Conservation (phyloP, 1,140 invertebrate species). For the Habropoda laboriosa region DNA sequence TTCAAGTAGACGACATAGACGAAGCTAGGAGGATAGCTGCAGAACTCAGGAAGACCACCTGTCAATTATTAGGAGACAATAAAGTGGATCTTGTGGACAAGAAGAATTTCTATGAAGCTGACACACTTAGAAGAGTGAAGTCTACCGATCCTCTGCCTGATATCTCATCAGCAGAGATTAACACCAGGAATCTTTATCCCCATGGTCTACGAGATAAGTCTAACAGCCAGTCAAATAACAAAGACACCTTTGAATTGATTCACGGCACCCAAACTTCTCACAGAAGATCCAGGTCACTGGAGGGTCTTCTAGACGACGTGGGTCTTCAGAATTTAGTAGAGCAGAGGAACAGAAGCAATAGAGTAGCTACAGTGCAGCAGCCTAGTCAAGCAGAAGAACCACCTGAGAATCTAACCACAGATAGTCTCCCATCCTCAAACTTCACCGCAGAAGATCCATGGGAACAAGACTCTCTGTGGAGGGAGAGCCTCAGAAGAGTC, state of each 20-base stretch:
- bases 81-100: conserved; percentile 85
- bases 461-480: conserved; percentile 92
- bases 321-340: conserved; percentile 76
- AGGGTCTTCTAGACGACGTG: conserved; percentile 85
- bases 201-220: conserved; percentile 79
- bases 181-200: conserved; percentile 83
- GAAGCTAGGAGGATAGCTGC: conserved; percentile 84
- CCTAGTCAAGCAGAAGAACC: conserved; percentile 1
- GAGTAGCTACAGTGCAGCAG: conserved; percentile 30
- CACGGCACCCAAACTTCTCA: conserved; percentile 67
- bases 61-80: conserved; percentile 85
- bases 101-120: conserved; percentile 89
- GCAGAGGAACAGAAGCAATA: conserved; percentile 67
- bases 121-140: conserved; percentile 84
- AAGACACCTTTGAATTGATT: neutral
- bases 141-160: conserved; percentile 74
- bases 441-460: conserved; percentile 87
- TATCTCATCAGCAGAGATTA: conserved; percentile 65
- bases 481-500: conserved; percentile 89
- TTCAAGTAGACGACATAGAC: conserved; percentile 74
- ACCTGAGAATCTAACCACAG: neutral
- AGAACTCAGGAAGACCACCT: conserved; percentile 85
- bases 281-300: conserved; percentile 84
- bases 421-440: neutral
- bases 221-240: conserved; percentile 35